phyloP scores from a whole-genome alignment of 2,797 vertebrate species.

The Trachops cirrhosus region DNA sequence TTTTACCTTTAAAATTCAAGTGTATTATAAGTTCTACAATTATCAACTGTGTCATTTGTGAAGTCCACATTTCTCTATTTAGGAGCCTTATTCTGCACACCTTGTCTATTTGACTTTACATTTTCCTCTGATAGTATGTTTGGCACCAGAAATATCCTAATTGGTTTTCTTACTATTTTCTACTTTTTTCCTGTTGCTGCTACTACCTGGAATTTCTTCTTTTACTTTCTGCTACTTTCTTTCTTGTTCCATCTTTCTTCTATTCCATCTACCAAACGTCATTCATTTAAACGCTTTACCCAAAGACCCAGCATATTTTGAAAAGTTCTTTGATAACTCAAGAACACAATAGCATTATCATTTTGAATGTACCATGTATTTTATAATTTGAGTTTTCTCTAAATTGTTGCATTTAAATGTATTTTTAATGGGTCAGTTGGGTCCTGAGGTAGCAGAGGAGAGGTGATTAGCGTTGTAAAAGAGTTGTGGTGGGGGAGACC shows the following conservation, averaged over 20 bases:
- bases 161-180: not conserved
- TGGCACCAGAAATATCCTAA: not conserved
- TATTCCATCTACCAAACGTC: not conserved
- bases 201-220: not conserved
- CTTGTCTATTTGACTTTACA: not conserved
- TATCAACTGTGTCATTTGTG: not conserved
- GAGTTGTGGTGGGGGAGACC: not conserved
- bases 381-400: not conserved
- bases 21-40: not conserved
- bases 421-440: not conserved
- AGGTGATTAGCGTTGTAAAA: not conserved
- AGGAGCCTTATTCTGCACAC: not conserved
- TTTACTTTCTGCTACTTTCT: not conserved
- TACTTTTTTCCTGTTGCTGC: not conserved
- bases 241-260: not conserved
- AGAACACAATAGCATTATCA: not conserved
- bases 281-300: not conserved
- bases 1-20: not conserved
- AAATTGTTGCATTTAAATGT: not conserved
- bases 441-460: not conserved
- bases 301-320: not conserved
- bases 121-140: not conserved
- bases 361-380: not conserved
- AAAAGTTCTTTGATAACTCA: not conserved
- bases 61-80: not conserved